Evolutionary conservation across 2,888 invertebrate species (phyloP).

Genomic region (Kuschelorhynchus macadamiae): DNA sequence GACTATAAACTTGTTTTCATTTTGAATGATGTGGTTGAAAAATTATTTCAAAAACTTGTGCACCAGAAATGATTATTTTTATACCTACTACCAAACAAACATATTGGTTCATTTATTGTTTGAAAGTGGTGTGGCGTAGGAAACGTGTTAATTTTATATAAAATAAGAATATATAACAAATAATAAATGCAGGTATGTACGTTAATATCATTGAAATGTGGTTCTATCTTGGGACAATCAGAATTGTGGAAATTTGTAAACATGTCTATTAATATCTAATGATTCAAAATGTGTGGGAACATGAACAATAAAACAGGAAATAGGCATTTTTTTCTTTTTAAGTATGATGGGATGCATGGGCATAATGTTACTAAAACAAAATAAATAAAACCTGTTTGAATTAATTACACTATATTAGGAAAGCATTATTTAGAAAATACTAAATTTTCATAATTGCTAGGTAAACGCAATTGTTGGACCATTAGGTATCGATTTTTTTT

Average conservation of each 20-base stretch:
- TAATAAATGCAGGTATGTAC: constrained; percentile 19
- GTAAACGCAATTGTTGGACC: too few relatives aligned
- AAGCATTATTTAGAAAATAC: too few relatives aligned
- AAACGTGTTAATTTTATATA: constrained; percentile 2
- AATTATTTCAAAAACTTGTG: constrained; percentile 41
- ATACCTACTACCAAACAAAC: background rate
- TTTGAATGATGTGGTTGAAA: constrained; percentile 46
- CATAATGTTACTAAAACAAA: too few relatives aligned
- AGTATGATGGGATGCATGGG: too few relatives aligned
- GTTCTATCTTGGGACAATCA: too few relatives aligned
- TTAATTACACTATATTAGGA: too few relatives aligned
- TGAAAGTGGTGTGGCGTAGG: too few relatives aligned
- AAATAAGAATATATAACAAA: constrained; percentile 3
- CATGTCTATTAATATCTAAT: constrained; percentile 38
- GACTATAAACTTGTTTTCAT: constrained; percentile 18
- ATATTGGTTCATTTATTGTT: constrained; percentile 1
- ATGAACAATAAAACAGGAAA: constrained; percentile 4
- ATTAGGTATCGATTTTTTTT: too few relatives aligned
- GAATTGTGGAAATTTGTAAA: constrained; percentile 6
- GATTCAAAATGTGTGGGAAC: constrained; percentile 36
- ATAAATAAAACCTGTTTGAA: too few relatives aligned
- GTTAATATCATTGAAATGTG: too few relatives aligned
- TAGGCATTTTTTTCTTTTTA: background rate
- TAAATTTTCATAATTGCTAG: too few relatives aligned
- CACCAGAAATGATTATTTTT: constrained; percentile 16